phyloP scores from a whole-genome alignment of 2,797 vertebrate genomes.

The Atherinosoma microstoma region DNA sequence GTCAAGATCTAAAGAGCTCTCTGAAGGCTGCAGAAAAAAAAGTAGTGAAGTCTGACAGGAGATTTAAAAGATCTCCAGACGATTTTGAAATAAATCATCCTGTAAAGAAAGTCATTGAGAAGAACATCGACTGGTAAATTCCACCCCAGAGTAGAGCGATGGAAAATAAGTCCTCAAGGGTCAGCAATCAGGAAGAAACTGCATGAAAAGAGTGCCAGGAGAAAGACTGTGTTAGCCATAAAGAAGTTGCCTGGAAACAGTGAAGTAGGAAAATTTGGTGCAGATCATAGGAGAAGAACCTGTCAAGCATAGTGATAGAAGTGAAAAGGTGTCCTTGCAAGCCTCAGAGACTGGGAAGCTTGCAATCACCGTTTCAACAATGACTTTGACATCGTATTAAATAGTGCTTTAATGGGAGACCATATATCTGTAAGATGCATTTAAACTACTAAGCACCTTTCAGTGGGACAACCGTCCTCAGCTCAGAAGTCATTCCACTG shows the following conservation, averaged over 20 bases:
- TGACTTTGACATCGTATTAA: neutral
- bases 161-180: neutral
- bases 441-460: neutral
- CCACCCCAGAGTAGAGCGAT: neutral
- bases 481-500: too few species aligned
- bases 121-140: neutral
- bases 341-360: neutral
- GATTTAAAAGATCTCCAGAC: neutral
- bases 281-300: neutral
- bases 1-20: neutral
- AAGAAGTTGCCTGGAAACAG: neutral
- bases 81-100: neutral
- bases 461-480: neutral
- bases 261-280: neutral
- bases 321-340: neutral
- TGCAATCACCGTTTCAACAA: neutral
- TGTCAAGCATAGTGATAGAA: neutral
- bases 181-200: neutral
- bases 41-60: neutral
- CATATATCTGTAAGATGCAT: neutral
- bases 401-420: neutral
- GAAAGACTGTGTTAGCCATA: neutral
- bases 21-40: neutral
- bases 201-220: neutral
- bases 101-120: neutral